Percentiles rank a stretch among this genome's conserved stretches.
These are phyloP conservation scores for Agelastica alni DNA, from an alignment of 2,888 invertebrate genomes.

Conservation along the genomic window DNA sequence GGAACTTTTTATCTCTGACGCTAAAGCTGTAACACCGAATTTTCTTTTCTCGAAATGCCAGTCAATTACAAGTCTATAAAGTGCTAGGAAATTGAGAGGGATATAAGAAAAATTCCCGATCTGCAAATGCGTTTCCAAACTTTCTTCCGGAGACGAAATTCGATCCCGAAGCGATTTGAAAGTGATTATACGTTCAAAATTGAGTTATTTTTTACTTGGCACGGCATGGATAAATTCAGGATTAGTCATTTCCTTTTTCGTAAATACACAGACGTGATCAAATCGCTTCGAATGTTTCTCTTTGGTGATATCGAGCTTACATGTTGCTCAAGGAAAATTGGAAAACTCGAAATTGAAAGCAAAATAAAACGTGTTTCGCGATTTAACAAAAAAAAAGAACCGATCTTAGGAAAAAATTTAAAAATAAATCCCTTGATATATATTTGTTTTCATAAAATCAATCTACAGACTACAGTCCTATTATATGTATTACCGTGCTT, in stretches of 20 bases:
- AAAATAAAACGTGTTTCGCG: slow-evolving; percentile 8
- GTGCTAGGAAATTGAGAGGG: slow-evolving; percentile 46
- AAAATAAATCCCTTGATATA: no score
- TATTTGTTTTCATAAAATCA: no score
- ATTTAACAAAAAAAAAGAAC: no score
- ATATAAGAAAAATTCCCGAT: slow-evolving; percentile 40
- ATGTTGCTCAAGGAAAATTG: slow-evolving; percentile 17
- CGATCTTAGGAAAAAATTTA: no score
- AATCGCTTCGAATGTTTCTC: slow-evolving; percentile 19
- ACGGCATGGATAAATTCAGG: slow-evolving; percentile 18
- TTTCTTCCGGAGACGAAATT: slow-evolving; percentile 35
- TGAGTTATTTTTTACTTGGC: slow-evolving; percentile 29
- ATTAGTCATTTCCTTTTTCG: slow-evolving; percentile 23
- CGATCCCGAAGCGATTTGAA: slow-evolving; percentile 34
- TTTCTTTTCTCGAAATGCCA: slow-evolving; percentile 38
- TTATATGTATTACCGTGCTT: no score
- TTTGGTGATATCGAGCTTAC: slow-evolving; percentile 19
- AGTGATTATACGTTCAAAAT: slow-evolving; percentile 36
- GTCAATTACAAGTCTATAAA: slow-evolving; percentile 50
- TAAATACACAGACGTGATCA: slow-evolving; percentile 23
- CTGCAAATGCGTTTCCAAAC: slow-evolving; percentile 39
- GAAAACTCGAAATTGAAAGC: background rate
- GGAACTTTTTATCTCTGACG: slow-evolving; percentile 31
- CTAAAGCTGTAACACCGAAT: slow-evolving; percentile 31
- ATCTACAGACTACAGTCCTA: no score